Base-by-base conservation (phyloP, 2,113 vertebrate species). In the Ptychochromis oligacanthus region DNA sequence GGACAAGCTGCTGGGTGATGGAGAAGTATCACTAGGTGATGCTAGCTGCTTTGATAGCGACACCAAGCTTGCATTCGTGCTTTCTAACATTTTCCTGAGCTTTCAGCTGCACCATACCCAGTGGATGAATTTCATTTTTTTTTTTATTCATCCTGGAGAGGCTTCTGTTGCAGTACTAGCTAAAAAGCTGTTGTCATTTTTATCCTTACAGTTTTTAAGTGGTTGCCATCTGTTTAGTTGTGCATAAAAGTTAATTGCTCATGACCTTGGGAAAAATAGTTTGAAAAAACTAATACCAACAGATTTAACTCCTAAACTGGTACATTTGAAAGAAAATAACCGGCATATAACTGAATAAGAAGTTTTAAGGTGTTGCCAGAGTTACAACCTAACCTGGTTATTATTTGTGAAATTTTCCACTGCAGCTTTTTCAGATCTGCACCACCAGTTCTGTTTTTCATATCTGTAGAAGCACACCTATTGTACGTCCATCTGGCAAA, bases 401-500 rank as follows among this genome's bases (percentile, higher is more conserved):
- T 70, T 72, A 52, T 72, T 52, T 8, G 43, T 70, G 24, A 28
- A 0, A 0, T 28, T 65, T 72, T 70, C n/a, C 24, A 6, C 46
- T 64, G 38, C 34, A n/a, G 52, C 12, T 49, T 59, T 65, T 58
- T 31, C 4, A 36, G 14, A 60, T 74, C 24, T 20, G 65, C 52
- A 52, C 12, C 43, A 72, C 17, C 65, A 72, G 43, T 52, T 56
- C 20, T 22, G 43, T 70, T 59, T 5, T 3, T 87, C 13, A 7
- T 7, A 7, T 52, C 64, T 24, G 13, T 46, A 86, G 61, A 56
- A 28, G 84, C 22, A 59, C 61, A 82, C 67, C 56, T 60, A 54
- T 49, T 57, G 4, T 62, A 31, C 10, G 43, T 72, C 88, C 84
- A 84, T 88, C 84, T 90, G 83, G 72, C 80, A 78, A 61, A 57